A percentile compares a stretch with the other conserved stretches of the same genome.
Evolutionary conservation across 2,888 invertebrate genomes (phyloP).

Genomic region (Drepanosiphum platanoidis): DNA sequence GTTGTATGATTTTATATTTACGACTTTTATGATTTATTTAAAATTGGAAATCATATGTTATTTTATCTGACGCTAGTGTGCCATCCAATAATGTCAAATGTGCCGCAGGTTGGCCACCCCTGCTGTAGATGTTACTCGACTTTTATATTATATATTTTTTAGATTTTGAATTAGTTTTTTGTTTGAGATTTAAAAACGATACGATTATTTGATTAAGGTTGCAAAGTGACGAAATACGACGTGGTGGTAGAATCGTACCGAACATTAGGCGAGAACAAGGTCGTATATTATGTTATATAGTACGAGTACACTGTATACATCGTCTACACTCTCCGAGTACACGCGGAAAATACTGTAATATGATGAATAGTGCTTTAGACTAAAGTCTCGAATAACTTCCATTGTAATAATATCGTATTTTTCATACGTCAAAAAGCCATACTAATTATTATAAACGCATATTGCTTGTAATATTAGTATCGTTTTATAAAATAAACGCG

Average conservation of each 20-base stretch:
- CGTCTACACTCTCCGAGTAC: background rate
- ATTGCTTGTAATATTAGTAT: background rate
- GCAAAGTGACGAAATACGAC: slow-evolving; percentile 34
- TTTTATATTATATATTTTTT: background rate
- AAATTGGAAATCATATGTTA: too few relatives aligned
- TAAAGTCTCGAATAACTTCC: slow-evolving; percentile 9
- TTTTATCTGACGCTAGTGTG: too few relatives aligned
- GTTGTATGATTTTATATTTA: too few relatives aligned
- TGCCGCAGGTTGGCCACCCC: too few relatives aligned
- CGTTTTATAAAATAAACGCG: too few relatives aligned
- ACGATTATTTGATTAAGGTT: slow-evolving; percentile 39
- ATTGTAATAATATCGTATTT: background rate
- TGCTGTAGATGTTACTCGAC: slow-evolving; percentile 7
- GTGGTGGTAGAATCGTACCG: background rate
- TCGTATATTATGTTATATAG: background rate
- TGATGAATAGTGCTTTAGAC: background rate
- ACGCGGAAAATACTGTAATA: slow-evolving; percentile 33
- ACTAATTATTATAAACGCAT: background rate
- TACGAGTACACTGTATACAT: background rate
- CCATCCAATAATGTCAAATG: too few relatives aligned
- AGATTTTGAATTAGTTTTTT: background rate
- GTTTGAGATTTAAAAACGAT: slow-evolving; percentile 10
- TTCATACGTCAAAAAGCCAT: background rate
- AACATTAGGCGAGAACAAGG: slow-evolving; percentile 29
- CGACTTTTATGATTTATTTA: too few relatives aligned